Evolutionary conservation across 2,797 vertebrate species (phyloP).

Genomic region (Synaphobranchus kaupii): DNA sequence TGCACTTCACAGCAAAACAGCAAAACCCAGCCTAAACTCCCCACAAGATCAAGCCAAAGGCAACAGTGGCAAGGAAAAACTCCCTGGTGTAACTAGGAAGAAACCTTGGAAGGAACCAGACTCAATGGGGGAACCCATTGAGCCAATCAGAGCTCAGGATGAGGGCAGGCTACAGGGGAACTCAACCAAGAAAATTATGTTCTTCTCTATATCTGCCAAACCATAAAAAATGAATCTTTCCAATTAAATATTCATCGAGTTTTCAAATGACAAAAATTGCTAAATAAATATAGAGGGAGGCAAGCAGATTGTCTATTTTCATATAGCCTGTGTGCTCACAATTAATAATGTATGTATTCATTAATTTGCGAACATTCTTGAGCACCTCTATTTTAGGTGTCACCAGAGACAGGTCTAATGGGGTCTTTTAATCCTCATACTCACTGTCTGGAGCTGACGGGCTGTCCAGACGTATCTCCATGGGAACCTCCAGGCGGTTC

Average conservation of each 20-base stretch:
- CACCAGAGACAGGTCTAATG: neutral
- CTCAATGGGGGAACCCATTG: no score
- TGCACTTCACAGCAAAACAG: no score
- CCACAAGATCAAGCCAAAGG: no score
- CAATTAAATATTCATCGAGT: neutral
- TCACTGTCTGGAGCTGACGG: constrained; percentile 96
- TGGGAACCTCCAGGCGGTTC: constrained; percentile 88
- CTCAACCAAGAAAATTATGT: neutral
- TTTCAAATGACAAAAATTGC: neutral
- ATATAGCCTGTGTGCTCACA: neutral
- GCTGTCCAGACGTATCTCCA: constrained; percentile 94
- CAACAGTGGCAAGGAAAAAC: no score
- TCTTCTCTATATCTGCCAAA: neutral
- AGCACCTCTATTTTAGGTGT: neutral
- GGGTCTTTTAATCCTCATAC: constrained; percentile 46
- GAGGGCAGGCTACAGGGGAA: neutral
- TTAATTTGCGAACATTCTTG: neutral
- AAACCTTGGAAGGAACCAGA: no score
- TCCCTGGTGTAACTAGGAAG: no score
- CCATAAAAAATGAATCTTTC: neutral
- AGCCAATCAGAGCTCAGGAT: neutral
- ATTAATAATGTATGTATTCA: neutral
- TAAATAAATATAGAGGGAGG: neutral
- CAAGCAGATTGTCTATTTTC: neutral
- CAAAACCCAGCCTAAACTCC: no score